These are phyloP conservation scores for Glossophaga mutica DNA, from an alignment of 2,797 vertebrate species.

Conservation along the genomic window DNA sequence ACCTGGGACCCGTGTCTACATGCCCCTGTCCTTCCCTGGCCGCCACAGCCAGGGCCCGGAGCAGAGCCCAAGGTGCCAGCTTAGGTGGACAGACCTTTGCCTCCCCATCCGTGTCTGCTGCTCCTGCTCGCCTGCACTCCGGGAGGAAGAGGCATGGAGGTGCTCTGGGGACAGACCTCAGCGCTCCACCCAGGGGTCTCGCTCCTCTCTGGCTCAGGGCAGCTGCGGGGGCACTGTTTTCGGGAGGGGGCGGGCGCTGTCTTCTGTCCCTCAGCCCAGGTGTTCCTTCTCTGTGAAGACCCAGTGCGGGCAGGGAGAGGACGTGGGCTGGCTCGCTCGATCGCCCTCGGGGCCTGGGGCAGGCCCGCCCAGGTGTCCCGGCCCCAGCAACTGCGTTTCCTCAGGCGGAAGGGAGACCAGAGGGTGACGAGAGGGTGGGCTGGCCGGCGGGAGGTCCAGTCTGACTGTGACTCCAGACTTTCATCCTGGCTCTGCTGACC, in stretches of 20 bases:
- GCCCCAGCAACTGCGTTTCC: background rate
- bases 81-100: background rate
- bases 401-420: background rate
- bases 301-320: background rate
- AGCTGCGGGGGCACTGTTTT: background rate
- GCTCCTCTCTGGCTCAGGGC: background rate
- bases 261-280: background rate
- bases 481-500: too few relatives aligned
- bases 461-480: background rate
- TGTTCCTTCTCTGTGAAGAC: background rate
- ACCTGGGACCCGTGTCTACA: background rate
- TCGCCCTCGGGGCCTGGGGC: background rate
- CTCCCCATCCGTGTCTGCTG: background rate
- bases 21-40: background rate
- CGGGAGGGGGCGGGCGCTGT: background rate
- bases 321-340: accelerated
- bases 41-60: background rate
- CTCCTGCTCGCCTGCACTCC: background rate
- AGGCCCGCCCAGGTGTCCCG: background rate
- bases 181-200: background rate
- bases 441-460: background rate
- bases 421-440: accelerated
- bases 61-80: background rate
- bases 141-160: background rate
- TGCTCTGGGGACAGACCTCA: background rate